phyloP scores from a whole-genome alignment of 1,140 invertebrate species.

The Idris sp. region DNA sequence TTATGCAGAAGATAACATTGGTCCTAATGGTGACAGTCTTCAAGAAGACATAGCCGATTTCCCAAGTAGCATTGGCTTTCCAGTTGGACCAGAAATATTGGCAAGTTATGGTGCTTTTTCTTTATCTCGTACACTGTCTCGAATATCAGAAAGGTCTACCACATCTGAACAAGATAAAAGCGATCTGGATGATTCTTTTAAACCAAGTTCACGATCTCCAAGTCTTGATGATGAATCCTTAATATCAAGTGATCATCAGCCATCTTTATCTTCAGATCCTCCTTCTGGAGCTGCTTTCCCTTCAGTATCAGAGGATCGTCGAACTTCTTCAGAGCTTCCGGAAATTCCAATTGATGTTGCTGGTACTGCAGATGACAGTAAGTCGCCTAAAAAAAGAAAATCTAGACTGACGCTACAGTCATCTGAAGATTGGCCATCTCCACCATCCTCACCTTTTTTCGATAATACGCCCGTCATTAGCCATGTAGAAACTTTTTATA shows the following conservation, averaged over 20 bases:
- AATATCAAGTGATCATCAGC: conserved; percentile 89
- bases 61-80: conserved; percentile 84
- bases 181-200: conserved; percentile 90
- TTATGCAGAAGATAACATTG: conserved; percentile 80
- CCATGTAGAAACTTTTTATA: conserved; percentile 90
- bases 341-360: conserved; percentile 86
- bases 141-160: conserved; percentile 91
- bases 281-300: conserved; percentile 78
- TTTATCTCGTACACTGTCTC: conserved; percentile 85
- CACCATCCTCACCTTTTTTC: conserved; percentile 83
- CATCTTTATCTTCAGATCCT: conserved; percentile 90
- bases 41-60: conserved; percentile 87
- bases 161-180: conserved; percentile 89
- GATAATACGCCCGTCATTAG: conserved; percentile 83
- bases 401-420: conserved; percentile 78
- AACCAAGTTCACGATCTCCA: conserved; percentile 87
- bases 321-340: conserved; percentile 88
- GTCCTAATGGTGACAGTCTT: conserved; percentile 82
- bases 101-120: conserved; percentile 85
- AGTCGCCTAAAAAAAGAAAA: conserved; percentile 76
- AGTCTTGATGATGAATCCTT: conserved; percentile 90
- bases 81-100: conserved; percentile 83
- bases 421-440: conserved; percentile 88
- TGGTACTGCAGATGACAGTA: conserved; percentile 75
- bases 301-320: conserved; percentile 84